phyloP scores from a whole-genome alignment of 1,140 invertebrate genomes.

The Bombyx mori region DNA sequence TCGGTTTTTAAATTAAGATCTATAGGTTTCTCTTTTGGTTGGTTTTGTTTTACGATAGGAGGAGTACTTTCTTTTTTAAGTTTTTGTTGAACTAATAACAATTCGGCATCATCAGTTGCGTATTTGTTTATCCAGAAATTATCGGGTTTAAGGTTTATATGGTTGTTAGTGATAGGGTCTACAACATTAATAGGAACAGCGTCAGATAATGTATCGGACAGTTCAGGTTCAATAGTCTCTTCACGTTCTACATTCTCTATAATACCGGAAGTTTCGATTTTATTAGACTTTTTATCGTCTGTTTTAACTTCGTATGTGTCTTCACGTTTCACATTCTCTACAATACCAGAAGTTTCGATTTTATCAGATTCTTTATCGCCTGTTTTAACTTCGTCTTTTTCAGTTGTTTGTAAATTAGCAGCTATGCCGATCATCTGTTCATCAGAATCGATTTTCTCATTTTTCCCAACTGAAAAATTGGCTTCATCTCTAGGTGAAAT shows the following conservation, averaged over 20 bases:
- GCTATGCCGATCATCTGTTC: not conserved
- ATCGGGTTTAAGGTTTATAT: slow-evolving; percentile 37
- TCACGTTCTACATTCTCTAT: too few relatives aligned
- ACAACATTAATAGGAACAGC: slow-evolving; percentile 27
- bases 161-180: slow-evolving; percentile 31
- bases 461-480: too few relatives aligned
- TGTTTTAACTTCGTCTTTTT: not conserved
- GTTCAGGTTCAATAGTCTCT: too few relatives aligned
- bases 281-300: too few relatives aligned
- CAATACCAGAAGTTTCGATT: too few relatives aligned
- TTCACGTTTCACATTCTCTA: too few relatives aligned
- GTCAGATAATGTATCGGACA: not conserved
- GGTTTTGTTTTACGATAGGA: too few relatives aligned
- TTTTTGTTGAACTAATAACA: slow-evolving; percentile 22
- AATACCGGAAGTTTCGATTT: too few relatives aligned
- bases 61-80: slow-evolving; percentile 20
- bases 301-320: not conserved
- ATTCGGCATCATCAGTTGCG: slow-evolving; percentile 43
- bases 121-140: slow-evolving; percentile 50
- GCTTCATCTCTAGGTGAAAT: slow-evolving; percentile 5
- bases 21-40: too few relatives aligned
- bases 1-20: too few relatives aligned
- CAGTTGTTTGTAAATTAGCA: not conserved
- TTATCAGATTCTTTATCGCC: too few relatives aligned
- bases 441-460: not conserved